These are phyloP conservation scores for Drosophila suzukii DNA, from an alignment of 1,140 invertebrate genomes.

Conservation along the genomic window DNA sequence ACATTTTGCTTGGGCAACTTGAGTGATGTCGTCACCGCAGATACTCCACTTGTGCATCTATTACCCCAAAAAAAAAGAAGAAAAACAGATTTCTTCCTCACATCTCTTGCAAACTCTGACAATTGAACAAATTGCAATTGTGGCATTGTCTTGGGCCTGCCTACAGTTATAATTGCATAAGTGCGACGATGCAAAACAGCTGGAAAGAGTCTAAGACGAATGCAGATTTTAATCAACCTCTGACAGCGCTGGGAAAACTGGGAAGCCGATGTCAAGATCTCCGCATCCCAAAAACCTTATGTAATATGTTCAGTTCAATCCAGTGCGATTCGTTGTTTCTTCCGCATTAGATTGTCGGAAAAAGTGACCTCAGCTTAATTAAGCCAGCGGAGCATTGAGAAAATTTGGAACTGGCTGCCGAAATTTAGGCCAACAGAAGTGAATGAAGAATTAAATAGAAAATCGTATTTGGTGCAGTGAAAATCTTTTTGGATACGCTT, in stretches of 20 bases:
- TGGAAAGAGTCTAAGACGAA: background rate
- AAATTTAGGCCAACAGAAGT: constrained; percentile 27
- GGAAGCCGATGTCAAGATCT: constrained; percentile 35
- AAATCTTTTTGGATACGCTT: constrained; percentile 49
- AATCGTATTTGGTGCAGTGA: constrained; percentile 51
- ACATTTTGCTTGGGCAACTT: constrained; percentile 43
- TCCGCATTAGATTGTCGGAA: constrained; percentile 28
- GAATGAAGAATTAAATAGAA: constrained; percentile 43
- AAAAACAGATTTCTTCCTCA: constrained; percentile 29
- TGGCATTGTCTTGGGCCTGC: constrained; percentile 50
- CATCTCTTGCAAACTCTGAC: constrained; percentile 36
- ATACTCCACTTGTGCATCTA: constrained; percentile 48
- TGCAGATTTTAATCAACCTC: constrained; percentile 35
- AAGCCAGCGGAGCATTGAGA: constrained; percentile 39
- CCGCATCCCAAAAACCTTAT: background rate
- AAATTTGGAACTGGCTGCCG: background rate
- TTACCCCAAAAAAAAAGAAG: constrained; percentile 35
- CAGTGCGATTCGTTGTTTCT: constrained; percentile 29
- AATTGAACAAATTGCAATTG: constrained; percentile 54
- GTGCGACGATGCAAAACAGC: constrained; percentile 48
- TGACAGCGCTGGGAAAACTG: constrained; percentile 33
- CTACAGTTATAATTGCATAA: constrained; percentile 55
- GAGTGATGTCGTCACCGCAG: constrained; percentile 35
- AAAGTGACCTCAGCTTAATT: constrained; percentile 42
- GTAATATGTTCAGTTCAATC: constrained; percentile 9